These are phyloP conservation scores for Troglohyphantes excavatus DNA, from an alignment of 2,888 invertebrate genomes.

Conservation along the genomic window DNA sequence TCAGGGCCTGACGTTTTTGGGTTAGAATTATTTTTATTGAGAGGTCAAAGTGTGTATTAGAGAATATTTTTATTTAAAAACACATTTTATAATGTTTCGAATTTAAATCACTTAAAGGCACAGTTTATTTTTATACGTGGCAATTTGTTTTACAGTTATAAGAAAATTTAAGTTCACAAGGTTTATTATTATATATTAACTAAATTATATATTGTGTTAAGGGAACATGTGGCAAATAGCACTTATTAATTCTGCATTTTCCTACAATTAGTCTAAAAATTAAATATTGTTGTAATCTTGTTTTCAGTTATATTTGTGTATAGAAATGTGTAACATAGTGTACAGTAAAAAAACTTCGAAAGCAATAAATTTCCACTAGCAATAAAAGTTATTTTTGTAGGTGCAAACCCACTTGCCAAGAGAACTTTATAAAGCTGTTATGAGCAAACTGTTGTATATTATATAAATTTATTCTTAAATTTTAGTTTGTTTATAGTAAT, in stretches of 20 bases:
- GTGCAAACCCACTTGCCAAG: conserved; percentile 12
- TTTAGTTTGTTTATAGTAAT: conserved; percentile 63
- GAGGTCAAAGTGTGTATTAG: no score
- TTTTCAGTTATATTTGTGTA: neutral
- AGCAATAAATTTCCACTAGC: conserved; percentile 50
- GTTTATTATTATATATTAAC: no score
- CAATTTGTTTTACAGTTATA: no score
- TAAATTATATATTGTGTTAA: no score
- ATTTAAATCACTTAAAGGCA: no score
- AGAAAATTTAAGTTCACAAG: no score
- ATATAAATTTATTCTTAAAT: conserved; percentile 56
- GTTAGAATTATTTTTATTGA: no score
- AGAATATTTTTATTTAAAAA: no score
- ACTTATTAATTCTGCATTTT: neutral
- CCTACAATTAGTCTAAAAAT: no score
- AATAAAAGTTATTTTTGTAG: conserved; percentile 48
- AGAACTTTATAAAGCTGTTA: conserved; percentile 47
- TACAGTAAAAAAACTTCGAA: conserved; percentile 20
- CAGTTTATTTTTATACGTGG: no score
- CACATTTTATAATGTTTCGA: no score
- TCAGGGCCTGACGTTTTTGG: no score
- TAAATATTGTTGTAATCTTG: neutral
- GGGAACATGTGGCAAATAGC: neutral
- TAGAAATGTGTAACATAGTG: conserved; percentile 52
- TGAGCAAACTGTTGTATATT: conserved; percentile 67